Evolutionary conservation across 2,797 vertebrate species (phyloP), one percentile per base, ranked within the genome.

Genomic region (Lacerta agilis): DNA sequence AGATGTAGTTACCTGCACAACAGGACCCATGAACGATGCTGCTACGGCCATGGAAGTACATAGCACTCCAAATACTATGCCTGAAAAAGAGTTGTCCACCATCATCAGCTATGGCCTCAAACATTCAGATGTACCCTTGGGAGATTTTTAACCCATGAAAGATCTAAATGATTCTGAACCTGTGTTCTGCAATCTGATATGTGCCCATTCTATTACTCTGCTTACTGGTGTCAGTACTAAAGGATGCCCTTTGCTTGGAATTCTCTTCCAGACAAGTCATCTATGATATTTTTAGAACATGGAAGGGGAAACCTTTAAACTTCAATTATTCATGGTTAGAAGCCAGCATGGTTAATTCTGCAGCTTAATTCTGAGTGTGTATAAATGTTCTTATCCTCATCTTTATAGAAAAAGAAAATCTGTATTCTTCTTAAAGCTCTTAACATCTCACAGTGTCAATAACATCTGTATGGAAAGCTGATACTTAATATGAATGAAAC

Each of bases 1-100:
- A 77, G 49, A 1, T 64, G 1, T 4, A 82, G 10, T 90, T 97
- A 98, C 98, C 97, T 98, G 98, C 17, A 98, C 91, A 6, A 98
- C 90, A 55, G 96, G 94, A 79, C 98, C 98, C 96, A 98, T 94
- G 66, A 97, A 86, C 0, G 98, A 97, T 1, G 98, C 97, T 75
- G 93, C 96, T 81, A 96, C 96, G 2, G 97, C 97, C 97, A 98
- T 97, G 0, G 92, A 95, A 6, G 97, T 98, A 90, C 97, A 98
- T 10, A 96, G 64, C 27, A 95, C 8, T 0, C 98, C 98, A 7
- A 98, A 98, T 15, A 97, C 29, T 43, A 98, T 69, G 96, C 97
- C 98, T 98, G 88, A 45, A 94, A 92, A 83, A 91, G 45, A 92
- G 20, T 0, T 0, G 61, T 3, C 1, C 66, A 61, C 49, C 27